Base-by-base conservation (phyloP, 2,888 invertebrate species). In the Timandra comae region DNA sequence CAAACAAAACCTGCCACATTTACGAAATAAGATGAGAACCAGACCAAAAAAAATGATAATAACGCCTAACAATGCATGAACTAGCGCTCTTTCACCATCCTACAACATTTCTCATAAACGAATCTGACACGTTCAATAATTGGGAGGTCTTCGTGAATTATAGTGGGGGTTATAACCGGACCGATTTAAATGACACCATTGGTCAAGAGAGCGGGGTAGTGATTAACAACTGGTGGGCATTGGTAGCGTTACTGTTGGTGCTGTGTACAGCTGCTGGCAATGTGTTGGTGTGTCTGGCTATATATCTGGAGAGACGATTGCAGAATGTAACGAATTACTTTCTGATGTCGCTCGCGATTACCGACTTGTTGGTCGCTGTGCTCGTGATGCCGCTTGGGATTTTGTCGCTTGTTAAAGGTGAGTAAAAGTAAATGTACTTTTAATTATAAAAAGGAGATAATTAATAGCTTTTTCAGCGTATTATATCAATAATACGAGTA, bases 271-370 rank as follows among this genome's bases (percentile, higher is more conserved):
- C 95, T 0, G 91, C 95, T 2, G 98, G 98, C 1, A 98, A 98
- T 79, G 93, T 96, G 24, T 84, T 98, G 38, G 98, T 98, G 28
- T 98, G 97, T 62, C 77, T 97, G 53, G 98, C 98, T 12, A 97
- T 98, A 56, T 91, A 93, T 45, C 91, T 94, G 90, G 98, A 98
- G 70, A 89, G 95, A 35, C 88, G 97, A 8, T 85, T 98, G 40
- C 98, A 98, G 79, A 98, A 97, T 87, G 96, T 97, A 39, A 98
- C 98, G 59, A 98, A 98, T 80, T 98, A 97, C 76, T 98, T 98
- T 69, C 88, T 98, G 61, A 94, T 98, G 91, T 98, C 97, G 3
- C 78, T 98, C 65, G 97, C 98, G 32, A 93, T 98, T 49, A 98
- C 98, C 7, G 98, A 98, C 79, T 88, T 98, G 29, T 91, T 98